Conservation (phyloP, 2,113 vertebrate species). For the Prochilodus magdalenae region DNA sequence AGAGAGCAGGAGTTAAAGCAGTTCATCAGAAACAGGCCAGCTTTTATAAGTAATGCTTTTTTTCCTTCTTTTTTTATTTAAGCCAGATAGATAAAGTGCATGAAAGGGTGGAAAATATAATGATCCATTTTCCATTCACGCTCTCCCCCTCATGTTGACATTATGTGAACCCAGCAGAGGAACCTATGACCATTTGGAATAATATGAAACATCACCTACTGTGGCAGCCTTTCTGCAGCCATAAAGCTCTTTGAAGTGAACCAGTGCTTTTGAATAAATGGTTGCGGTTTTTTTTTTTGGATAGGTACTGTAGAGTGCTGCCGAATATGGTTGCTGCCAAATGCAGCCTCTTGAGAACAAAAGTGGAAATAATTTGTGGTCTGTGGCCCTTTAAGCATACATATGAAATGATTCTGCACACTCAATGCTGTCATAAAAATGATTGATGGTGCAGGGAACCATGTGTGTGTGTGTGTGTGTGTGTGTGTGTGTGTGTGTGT, state of each 20-base stretch:
- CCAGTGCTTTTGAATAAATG: conserved; percentile 19
- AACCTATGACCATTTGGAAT: conserved; percentile 5
- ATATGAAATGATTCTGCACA: conserved; percentile 61
- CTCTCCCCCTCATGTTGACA: not conserved
- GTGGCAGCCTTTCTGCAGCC: not conserved
- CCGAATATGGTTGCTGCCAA: conserved; percentile 8
- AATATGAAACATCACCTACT: conserved; percentile 6
- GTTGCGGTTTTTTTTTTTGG: not conserved
- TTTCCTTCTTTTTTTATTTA: too few species aligned
- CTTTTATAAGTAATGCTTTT: conserved; percentile 36
- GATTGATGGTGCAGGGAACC: conserved; percentile 67
- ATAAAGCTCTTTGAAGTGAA: conserved; percentile 6
- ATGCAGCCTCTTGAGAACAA: conserved; percentile 51
- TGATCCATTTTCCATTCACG: conserved; percentile 17
- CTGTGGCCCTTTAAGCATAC: conserved; percentile 63
- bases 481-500: not conserved
- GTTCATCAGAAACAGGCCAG: not conserved
- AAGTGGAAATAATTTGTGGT: conserved; percentile 68
- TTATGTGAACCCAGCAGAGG: conserved; percentile 7
- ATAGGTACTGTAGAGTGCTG: conserved; percentile 1
- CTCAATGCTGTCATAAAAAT: conserved; percentile 65
- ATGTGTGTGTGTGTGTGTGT: conserved; percentile 5
- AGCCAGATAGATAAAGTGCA: not conserved
- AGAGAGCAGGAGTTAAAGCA: conserved; percentile 28
- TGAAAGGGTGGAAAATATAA: conserved; percentile 21